Evolutionary conservation across 2,888 invertebrate genomes (phyloP), one percentile per base, ranked within the genome.

Genomic region (Caenorhabditis plicata): DNA sequence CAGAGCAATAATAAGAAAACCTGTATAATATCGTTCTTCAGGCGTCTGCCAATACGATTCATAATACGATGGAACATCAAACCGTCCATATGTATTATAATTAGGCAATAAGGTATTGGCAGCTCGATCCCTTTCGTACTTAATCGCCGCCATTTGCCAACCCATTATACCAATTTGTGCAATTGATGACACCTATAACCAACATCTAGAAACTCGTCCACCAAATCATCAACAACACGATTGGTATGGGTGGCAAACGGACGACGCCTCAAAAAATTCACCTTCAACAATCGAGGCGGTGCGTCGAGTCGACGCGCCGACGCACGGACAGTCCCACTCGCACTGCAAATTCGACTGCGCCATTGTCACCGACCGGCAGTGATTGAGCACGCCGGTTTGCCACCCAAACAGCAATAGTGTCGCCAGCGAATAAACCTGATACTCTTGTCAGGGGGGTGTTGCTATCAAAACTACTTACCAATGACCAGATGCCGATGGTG

Each of bases 91-190:
- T 8, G 77, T 76, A 53, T 78, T 77, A 56, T 78, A 78, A 50
- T 76, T 76, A 11, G 78, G 78, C 35, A 78, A 47, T 26, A 78
- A 60, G n/a, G 74, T 76, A 53, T 78, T 78, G 19, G 76, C 78
- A 2, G 78, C 78, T 32, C 77, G 68, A 50, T 78, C 78, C 51
- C 72, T 67, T 49, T 78, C 77, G 54, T 78, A 80, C 46, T 77
- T 76, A 49, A 80, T 76, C 39, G 77, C 78, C 44, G 75, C 76
- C 75, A 80, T 77, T 62, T 80, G 80, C 80, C 79, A 81, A 46
- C 79, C 80, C 68, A 77, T 81, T 20, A 80, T 68, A 49, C 74
- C 77, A 22, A 80, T 52, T 56, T 80, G 77, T 22, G 75, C 66
- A 32, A 78, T 50, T 48, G 73, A 68, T 49, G 71, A 78, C 27